A percentile compares a stretch with the other conserved stretches of the same genome.
Conservation (phyloP, 2,888 invertebrate genomes). For the Trichopoda pennipes region DNA sequence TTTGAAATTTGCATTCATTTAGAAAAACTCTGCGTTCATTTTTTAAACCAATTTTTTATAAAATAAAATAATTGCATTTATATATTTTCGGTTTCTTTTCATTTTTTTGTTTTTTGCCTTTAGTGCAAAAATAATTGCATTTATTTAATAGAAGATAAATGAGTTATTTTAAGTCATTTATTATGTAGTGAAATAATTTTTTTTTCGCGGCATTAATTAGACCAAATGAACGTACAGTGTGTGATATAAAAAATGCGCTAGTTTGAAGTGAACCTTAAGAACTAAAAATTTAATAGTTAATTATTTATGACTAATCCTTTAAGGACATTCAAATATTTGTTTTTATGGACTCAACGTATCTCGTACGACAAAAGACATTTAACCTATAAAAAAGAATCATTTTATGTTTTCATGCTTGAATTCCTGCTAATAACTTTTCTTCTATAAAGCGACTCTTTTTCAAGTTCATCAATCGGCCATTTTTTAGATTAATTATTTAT, state of each 20-base stretch:
- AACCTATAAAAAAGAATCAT: too few relatives aligned
- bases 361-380: too few relatives aligned
- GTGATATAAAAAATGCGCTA: neutral
- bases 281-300: too few relatives aligned
- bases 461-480: too few relatives aligned
- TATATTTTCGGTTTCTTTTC: conserved; percentile 28
- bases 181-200: conserved; percentile 29
- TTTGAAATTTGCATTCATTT: neutral
- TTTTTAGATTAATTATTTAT: too few relatives aligned
- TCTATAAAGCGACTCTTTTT: too few relatives aligned
- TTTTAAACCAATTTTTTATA: conserved; percentile 21
- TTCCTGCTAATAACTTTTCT: too few relatives aligned
- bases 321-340: too few relatives aligned
- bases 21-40: neutral
- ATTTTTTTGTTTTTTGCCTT: conserved; percentile 2
- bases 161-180: conserved; percentile 67
- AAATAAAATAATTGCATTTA: conserved; percentile 55
- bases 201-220: conserved; percentile 15
- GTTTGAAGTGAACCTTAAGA: neutral
- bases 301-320: too few relatives aligned
- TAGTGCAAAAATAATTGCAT: conserved; percentile 61
- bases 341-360: too few relatives aligned
- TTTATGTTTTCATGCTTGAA: too few relatives aligned
- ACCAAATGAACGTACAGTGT: conserved; percentile 25
- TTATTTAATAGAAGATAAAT: conserved; percentile 68